phyloP scores from a whole-genome alignment of 2,113 vertebrate genomes.

The Notothenia rossii region DNA sequence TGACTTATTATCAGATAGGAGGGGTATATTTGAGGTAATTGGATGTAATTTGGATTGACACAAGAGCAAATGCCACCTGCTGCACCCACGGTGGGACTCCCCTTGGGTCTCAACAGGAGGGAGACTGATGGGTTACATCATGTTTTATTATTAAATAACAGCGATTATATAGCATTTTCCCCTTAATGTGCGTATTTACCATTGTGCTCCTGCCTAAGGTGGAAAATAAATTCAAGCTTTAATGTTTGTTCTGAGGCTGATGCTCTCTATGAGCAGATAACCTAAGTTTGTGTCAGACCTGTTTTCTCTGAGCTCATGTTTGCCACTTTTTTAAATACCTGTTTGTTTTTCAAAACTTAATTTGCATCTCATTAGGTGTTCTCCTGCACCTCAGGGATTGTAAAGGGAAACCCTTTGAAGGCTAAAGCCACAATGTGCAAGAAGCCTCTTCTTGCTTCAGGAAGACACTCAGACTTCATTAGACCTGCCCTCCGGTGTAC shows the following conservation, averaged over 20 bases:
- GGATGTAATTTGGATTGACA: slow-evolving; percentile 41
- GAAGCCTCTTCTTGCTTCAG: not conserved
- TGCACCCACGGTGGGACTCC: slow-evolving; percentile 12
- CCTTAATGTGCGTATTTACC: not conserved
- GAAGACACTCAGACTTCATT: not conserved
- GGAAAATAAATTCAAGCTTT: not conserved
- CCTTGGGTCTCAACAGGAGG: slow-evolving; percentile 8
- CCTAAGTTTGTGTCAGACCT: not conserved
- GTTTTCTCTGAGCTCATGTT: not conserved
- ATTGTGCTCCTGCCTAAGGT: not conserved
- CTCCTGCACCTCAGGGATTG: not conserved
- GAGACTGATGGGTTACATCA: slow-evolving; percentile 7
- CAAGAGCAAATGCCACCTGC: slow-evolving; percentile 49
- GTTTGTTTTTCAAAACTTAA: not conserved
- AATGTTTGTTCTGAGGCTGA: not conserved
- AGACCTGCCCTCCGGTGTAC: not conserved
- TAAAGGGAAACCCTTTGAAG: not conserved
- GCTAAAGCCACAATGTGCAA: not conserved
- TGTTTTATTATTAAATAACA: not conserved
- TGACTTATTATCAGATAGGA: slow-evolving; percentile 35
- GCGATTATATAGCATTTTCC: not conserved
- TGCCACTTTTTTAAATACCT: not conserved
- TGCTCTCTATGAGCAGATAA: not conserved
- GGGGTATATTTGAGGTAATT: slow-evolving; percentile 50
- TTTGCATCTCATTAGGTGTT: not conserved